Base-by-base conservation (phyloP, 2,113 vertebrate species). In the Craseonycteris thonglongyai region DNA sequence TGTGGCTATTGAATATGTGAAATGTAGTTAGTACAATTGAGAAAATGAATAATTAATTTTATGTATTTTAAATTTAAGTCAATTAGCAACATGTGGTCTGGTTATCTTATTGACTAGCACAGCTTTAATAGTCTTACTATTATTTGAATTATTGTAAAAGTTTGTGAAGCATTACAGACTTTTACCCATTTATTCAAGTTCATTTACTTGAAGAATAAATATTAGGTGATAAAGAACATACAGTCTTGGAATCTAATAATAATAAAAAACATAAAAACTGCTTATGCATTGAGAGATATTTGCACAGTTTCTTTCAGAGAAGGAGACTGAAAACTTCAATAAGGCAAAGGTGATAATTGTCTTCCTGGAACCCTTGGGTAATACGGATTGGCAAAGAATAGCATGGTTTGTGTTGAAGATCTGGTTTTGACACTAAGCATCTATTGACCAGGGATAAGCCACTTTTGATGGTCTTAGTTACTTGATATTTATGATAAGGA, bases 201-300 rank as follows among this genome's bases (percentile, higher is more conserved):
- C 38, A 85, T 81, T 95, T 90, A 49, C 78, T 24, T 92, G 49
- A 45, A 89, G 10, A 82, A 79, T 89, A 87, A 65, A 79, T 89
- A 74, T 79, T 87, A 85, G 42, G 35, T 84, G 15, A 7, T 63
- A 10, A 95, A 80, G 13, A 88, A 56, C 4, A 90, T 68, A 56
- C 4, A 35, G 21, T 78, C 56, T 86, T 91, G 40, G 15, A 16
- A 10, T 68, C 86, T 28, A 74, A 80, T 30, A 82, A 40, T 1
- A 63, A 38, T 5, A 78, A 72, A 16, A 93, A 89, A 94, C 10
- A 78, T 65, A 78, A 83, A 81, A 88, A n/a, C 7, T 71, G 22
- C 28, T 89, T 33, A 6, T 63, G 11, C 8, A 16, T 2, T 54
- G 10, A 88, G 7, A 74, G 3, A 69, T 2, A 19, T 58, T 95